phyloP scores from a whole-genome alignment of 2,113 vertebrate species.

The Megalops atlanticus region DNA sequence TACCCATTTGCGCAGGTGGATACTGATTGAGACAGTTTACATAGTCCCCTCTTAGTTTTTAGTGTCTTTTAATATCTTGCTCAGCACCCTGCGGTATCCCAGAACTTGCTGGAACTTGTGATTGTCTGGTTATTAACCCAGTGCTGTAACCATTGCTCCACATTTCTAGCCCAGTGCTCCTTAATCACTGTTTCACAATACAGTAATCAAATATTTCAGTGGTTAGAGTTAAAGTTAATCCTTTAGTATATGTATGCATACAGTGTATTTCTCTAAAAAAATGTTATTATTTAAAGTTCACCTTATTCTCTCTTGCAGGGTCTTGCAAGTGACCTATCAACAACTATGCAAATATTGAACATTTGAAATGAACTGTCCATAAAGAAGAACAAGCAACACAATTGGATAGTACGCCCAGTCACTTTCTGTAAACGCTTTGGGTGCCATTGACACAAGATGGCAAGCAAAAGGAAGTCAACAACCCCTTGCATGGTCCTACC shows the following conservation, averaged over 20 bases:
- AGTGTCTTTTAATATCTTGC: background rate
- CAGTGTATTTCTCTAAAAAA: background rate
- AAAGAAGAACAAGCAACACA: slow-evolving; percentile 7
- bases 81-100: no score
- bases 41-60: no score
- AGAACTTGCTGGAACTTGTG: no score
- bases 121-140: background rate
- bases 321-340: background rate
- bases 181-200: background rate
- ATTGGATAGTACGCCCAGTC: background rate
- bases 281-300: background rate
- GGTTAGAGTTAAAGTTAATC: no score
- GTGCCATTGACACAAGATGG: slow-evolving; percentile 68
- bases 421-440: background rate
- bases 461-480: slow-evolving; percentile 90
- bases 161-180: no score
- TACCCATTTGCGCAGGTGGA: no score
- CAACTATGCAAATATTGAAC: background rate
- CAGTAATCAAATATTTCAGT: no score
- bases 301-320: background rate
- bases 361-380: slow-evolving; percentile 5
- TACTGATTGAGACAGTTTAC: no score
- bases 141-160: background rate
- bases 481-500: slow-evolving; percentile 90
- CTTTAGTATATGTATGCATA: background rate